Conservation (phyloP, 2,888 invertebrate species). For the Gastracanthus pulcherrimus region DNA sequence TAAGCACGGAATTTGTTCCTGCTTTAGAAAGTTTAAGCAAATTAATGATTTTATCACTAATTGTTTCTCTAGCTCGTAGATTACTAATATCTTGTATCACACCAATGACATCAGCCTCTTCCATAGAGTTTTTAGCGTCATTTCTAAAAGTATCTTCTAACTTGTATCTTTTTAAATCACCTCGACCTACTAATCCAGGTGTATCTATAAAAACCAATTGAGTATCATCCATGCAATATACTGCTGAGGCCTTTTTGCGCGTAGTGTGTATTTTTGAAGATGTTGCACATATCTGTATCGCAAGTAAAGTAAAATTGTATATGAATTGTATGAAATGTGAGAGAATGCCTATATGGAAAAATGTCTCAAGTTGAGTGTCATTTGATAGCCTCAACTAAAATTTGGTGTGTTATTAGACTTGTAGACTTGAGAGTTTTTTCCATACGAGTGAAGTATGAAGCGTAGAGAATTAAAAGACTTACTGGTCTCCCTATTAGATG, state of each 20-base stretch:
- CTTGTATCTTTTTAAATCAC: slow-evolving; percentile 83
- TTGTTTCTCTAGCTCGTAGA: slow-evolving; percentile 82
- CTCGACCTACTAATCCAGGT: slow-evolving; percentile 89
- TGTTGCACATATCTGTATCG: slow-evolving; percentile 89
- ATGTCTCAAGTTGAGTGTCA: no score
- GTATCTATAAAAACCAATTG: slow-evolving; percentile 96
- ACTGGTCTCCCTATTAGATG: slow-evolving; percentile 89
- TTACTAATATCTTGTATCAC: slow-evolving; percentile 92
- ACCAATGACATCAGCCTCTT: slow-evolving; percentile 88
- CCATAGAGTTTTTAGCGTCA: slow-evolving; percentile 81
- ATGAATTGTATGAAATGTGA: slow-evolving; percentile 19
- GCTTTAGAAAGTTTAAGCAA: slow-evolving; percentile 81
- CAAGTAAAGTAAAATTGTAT: slow-evolving; percentile 10
- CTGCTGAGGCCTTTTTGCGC: slow-evolving; percentile 84
- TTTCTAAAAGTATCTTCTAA: slow-evolving; percentile 81
- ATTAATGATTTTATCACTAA: slow-evolving; percentile 85
- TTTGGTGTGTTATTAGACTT: no score
- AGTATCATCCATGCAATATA: slow-evolving; percentile 86
- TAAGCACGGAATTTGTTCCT: slow-evolving; percentile 84
- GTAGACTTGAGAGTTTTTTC: no score
- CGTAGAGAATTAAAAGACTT: no score
- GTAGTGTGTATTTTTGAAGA: slow-evolving; percentile 97
- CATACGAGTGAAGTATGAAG: no score
- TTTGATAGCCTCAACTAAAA: no score
- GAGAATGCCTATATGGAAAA: no score